Evolutionary conservation across 2,797 vertebrate genomes (phyloP), one percentile per base, ranked within the genome.

Genomic region (Oryzias dopingdopingensis): DNA sequence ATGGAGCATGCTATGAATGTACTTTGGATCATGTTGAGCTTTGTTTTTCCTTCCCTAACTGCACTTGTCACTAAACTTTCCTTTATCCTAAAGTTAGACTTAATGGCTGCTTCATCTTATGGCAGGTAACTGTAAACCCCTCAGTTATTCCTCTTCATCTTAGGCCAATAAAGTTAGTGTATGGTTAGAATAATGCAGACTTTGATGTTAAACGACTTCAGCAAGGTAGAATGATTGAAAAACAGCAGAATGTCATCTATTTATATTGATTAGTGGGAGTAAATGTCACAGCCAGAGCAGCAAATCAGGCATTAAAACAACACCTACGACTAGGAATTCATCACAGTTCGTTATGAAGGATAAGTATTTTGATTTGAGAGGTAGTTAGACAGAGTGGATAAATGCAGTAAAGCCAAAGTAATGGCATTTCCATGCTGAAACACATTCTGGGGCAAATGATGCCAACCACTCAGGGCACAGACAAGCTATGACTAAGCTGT

Each of bases 401-500:
- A 66, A 70, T 17, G 16, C 56, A 61, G 32, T 20, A 18, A 49
- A 81, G 42, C 16, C 56, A 74, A 67, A 74, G 65, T 54, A 57
- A 58, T 59, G 53, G 14, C 10, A 49, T 66, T 74, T 71, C 26
- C 16, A 13, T 63, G 32, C 62, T 65, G 53, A 67, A 61, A 29
- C 75, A 56, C 54, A 79, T 79, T 70, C 59, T 77, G 66, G 67
- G 59, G 48, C 42, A 74, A 49, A 49, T 46, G 67, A 62, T 65
- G 72, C 67, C 75, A 82, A 63, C 63, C 55, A 74, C 67, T 79
- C 63, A 48, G 59, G 69, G 62, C 65, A 69, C 59, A 77, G 72
- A 82, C 67, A 66, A 48, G 49, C 59, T 56, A 63, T 55, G 57
- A 75, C 67, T 59, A 77, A 80, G 68, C 76, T 82, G 86, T 84